A percentile compares a stretch with the other conserved stretches of the same genome.
These are phyloP conservation scores for Schizaphis graminum DNA, from an alignment of 2,888 invertebrate genomes.

Conservation along the genomic window DNA sequence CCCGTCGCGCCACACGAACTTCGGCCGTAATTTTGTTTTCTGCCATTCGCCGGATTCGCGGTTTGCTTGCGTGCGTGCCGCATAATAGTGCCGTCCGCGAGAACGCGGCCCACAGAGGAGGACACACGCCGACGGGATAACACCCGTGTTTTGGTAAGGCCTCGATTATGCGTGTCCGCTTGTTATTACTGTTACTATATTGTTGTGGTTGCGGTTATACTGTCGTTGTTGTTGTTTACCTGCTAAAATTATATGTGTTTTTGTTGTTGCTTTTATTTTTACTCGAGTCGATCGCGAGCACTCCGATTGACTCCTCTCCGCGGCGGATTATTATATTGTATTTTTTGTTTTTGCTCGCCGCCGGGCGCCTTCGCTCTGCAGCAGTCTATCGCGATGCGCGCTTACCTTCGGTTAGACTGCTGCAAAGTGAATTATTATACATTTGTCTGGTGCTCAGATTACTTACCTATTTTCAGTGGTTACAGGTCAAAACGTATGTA, in stretches of 20 bases:
- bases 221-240: neutral
- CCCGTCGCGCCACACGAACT: neutral
- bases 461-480: neutral
- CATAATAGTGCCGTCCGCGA: neutral
- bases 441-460: neutral
- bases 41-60: neutral
- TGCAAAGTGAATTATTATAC: neutral
- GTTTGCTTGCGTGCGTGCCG: neutral
- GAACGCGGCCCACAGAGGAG: neutral
- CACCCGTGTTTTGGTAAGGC: conserved; percentile 24
- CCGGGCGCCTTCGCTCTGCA: neutral
- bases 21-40: neutral
- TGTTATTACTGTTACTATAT: neutral
- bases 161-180: neutral
- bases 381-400: neutral
- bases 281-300: neutral
- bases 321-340: neutral
- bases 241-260: no score
- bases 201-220: neutral
- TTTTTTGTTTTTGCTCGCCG: neutral
- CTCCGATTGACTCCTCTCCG: neutral
- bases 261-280: neutral
- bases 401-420: neutral
- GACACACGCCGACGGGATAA: conserved; percentile 11
- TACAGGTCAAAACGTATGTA: neutral